These are phyloP conservation scores for Fulmarus glacialis DNA, from an alignment of 2,113 vertebrate species.

Conservation along the genomic window DNA sequence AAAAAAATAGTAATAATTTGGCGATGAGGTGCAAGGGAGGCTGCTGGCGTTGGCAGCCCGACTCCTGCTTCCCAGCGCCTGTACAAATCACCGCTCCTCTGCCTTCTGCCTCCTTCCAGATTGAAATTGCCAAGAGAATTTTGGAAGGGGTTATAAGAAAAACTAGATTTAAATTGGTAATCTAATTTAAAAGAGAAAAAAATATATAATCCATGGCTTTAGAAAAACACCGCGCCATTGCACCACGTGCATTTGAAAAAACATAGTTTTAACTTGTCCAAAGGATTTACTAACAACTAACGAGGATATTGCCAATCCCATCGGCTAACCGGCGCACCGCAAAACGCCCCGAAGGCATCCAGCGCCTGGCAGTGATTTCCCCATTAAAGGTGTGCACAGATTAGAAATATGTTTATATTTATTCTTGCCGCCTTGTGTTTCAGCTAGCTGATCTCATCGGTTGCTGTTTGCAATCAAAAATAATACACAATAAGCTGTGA, in stretches of 20 bases:
- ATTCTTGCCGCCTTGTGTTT: background rate
- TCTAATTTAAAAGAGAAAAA: background rate
- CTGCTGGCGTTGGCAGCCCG: background rate
- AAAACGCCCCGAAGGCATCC: background rate
- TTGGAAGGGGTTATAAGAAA: background rate
- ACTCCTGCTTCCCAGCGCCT: background rate
- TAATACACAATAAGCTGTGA: background rate
- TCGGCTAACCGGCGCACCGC: rapidly evolving
- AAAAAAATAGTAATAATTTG: background rate
- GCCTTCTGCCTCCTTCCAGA: background rate
- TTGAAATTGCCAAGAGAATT: background rate
- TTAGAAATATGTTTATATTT: background rate
- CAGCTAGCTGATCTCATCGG: background rate
- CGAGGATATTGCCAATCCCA: background rate
- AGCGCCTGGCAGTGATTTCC: rapidly evolving
- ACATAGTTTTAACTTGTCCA: background rate
- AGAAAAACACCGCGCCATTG: rapidly evolving
- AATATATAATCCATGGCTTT: background rate
- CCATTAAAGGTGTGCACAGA: background rate
- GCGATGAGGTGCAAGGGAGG: background rate
- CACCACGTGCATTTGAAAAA: background rate
- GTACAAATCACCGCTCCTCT: background rate
- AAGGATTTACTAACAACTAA: background rate
- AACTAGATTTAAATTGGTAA: background rate
- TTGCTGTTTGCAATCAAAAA: background rate